Conservation (phyloP, 2,113 vertebrate species). For the Strix aluco region DNA sequence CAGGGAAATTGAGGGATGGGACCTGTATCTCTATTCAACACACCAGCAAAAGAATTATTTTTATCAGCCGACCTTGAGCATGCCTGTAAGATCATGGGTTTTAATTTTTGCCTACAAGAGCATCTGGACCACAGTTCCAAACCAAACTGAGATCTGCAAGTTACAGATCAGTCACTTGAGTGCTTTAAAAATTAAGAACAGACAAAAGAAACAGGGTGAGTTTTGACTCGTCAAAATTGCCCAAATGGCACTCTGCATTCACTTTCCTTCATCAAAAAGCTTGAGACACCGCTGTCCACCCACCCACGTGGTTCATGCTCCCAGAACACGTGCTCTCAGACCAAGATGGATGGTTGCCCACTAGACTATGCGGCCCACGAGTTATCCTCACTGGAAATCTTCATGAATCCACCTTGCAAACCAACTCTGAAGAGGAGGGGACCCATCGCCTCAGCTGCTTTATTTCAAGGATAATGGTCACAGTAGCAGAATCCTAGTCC, state of each 20-base stretch:
- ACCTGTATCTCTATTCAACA: neutral
- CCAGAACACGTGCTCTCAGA: fast-evolving
- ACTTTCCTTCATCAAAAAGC: neutral
- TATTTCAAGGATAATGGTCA: neutral
- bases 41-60: neutral
- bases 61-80: neutral
- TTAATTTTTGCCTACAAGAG: neutral
- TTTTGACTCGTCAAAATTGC: neutral
- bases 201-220: neutral
- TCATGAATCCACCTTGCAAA: neutral
- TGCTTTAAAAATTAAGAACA: neutral
- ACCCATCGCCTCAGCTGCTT: neutral
- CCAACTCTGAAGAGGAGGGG: neutral
- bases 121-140: neutral
- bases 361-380: neutral
- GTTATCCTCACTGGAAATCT: neutral
- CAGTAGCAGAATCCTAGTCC: neutral
- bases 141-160: neutral
- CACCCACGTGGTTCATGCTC: fast-evolving
- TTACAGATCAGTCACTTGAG: neutral
- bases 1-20: neutral
- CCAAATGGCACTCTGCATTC: neutral
- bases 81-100: neutral
- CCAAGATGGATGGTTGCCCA: fast-evolving
- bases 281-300: neutral